These are phyloP conservation scores for Anoplopoma fimbria DNA, from an alignment of 2,113 vertebrate species.

Conservation along the genomic window DNA sequence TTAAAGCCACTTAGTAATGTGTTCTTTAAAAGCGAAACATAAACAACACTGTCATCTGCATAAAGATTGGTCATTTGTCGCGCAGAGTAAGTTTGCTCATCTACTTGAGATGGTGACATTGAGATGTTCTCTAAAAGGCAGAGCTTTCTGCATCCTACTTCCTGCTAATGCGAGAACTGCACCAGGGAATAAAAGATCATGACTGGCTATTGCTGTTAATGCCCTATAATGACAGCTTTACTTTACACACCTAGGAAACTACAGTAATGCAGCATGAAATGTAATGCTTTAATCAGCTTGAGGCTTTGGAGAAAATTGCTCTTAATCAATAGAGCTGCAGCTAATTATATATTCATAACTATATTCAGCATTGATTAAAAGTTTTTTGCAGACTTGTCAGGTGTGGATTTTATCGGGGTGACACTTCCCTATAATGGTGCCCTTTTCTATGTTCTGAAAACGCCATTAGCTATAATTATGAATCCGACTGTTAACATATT, in stretches of 20 bases:
- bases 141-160: background rate
- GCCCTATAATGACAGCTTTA: slow-evolving; percentile 11
- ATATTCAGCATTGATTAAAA: slow-evolving; percentile 56
- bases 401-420: slow-evolving; percentile 41
- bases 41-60: slow-evolving; percentile 21
- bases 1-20: background rate
- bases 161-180: slow-evolving; percentile 27
- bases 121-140: background rate
- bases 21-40: background rate
- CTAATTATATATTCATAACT: slow-evolving; percentile 61
- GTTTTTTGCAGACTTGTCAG: slow-evolving; percentile 41
- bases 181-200: slow-evolving; percentile 16
- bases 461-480: slow-evolving; percentile 55
- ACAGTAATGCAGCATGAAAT: background rate
- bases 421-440: slow-evolving; percentile 10
- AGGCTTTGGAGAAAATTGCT: slow-evolving; percentile 33
- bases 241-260: slow-evolving; percentile 5
- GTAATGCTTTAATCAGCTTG: slow-evolving; percentile 47
- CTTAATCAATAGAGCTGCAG: slow-evolving; percentile 54
- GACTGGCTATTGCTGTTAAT: background rate
- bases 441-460: slow-evolving; percentile 39
- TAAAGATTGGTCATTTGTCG: background rate
- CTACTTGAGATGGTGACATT: background rate
- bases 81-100: background rate
- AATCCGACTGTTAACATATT: slow-evolving; percentile 44